Evolutionary conservation across 2,888 invertebrate genomes (phyloP).

Genomic region (Drosophila prostipennis): DNA sequence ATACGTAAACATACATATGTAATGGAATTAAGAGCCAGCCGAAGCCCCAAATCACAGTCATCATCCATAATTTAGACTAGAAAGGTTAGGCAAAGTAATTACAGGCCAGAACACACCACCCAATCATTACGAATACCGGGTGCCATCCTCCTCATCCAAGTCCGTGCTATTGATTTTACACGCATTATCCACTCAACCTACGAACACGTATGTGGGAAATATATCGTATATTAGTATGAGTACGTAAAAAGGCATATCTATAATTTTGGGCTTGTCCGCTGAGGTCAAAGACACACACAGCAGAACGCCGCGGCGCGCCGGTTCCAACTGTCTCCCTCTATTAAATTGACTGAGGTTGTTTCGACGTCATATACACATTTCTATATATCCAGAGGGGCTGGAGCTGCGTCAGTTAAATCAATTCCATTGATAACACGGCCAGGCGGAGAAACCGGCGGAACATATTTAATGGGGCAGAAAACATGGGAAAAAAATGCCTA

Average conservation of each 20-base stretch:
- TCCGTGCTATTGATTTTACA: slow-evolving; percentile 39
- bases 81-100: slow-evolving; percentile 36
- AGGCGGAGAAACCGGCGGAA: slow-evolving; percentile 17
- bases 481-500: not conserved
- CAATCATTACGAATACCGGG: slow-evolving; percentile 16
- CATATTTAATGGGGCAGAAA: slow-evolving; percentile 34
- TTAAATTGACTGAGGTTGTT: slow-evolving; percentile 9
- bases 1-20: not conserved
- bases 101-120: slow-evolving; percentile 14
- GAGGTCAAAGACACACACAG: slow-evolving; percentile 51
- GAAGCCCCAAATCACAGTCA: slow-evolving; percentile 18
- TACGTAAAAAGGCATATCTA: slow-evolving; percentile 18
- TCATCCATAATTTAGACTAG: slow-evolving; percentile 32
- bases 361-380: slow-evolving; percentile 30
- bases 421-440: slow-evolving; percentile 45
- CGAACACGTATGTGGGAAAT: not conserved
- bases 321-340: slow-evolving; percentile 2
- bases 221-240: not conserved
- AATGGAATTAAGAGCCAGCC: not conserved
- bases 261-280: slow-evolving; percentile 50
- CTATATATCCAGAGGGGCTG: slow-evolving; percentile 17
- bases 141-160: slow-evolving; percentile 11
- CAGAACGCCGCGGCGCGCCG: slow-evolving; percentile 27
- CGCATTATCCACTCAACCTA: slow-evolving; percentile 31
- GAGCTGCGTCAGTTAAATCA: slow-evolving; percentile 50